A percentile compares a stretch with the other conserved stretches of the same genome.
phyloP scores from a whole-genome alignment of 2,113 vertebrate genomes.

The Anolis sagrei region DNA sequence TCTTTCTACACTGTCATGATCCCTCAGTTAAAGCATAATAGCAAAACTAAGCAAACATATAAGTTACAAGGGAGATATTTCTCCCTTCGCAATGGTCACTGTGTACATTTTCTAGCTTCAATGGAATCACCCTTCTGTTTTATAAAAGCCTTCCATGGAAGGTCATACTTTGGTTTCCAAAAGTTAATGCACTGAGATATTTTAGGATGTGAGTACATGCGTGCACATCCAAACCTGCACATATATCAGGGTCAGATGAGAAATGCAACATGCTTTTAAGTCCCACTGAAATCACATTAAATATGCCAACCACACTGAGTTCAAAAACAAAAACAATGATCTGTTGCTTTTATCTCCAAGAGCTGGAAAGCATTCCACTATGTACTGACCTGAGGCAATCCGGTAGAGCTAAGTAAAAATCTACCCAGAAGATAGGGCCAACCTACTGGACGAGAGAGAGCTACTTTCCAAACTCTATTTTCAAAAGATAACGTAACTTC shows the following conservation, averaged over 20 bases:
- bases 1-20: not conserved
- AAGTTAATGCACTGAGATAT: not conserved
- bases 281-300: not conserved
- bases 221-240: not conserved
- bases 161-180: not conserved
- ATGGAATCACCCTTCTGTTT: too few species aligned
- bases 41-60: not conserved
- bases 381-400: not conserved
- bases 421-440: not conserved
- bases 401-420: not conserved
- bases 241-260: not conserved
- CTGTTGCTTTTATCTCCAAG: not conserved
- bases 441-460: not conserved
- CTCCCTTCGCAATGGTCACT: not conserved
- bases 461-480: not conserved
- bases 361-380: not conserved
- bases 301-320: not conserved
- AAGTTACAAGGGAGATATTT: slow-evolving; percentile 18
- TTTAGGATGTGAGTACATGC: not conserved
- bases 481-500: not conserved
- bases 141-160: too few species aligned
- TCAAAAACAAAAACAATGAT: not conserved
- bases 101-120: not conserved
- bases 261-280: not conserved
- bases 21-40: slow-evolving; percentile 4